Conservation (phyloP, 2,888 invertebrate species). For the Penaeus monodon region DNA sequence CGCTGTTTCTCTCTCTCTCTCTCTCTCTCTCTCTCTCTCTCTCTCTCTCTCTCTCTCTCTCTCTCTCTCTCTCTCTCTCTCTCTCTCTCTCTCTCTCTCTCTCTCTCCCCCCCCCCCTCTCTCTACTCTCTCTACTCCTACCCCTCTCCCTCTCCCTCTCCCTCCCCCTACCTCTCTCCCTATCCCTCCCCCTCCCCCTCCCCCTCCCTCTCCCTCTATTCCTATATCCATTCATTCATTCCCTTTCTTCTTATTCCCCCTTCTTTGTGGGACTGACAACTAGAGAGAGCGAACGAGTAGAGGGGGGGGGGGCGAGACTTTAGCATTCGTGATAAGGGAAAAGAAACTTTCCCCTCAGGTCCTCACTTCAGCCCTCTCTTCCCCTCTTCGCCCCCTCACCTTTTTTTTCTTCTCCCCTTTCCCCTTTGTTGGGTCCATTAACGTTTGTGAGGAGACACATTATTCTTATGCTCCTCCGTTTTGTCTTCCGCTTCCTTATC, state of each 20-base stretch:
- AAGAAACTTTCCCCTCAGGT: too few species aligned
- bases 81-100: background rate
- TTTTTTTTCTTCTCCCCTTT: too few species aligned
- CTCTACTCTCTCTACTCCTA: slow-evolving; percentile 8
- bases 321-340: too few species aligned
- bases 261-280: too few species aligned
- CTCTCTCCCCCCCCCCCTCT: background rate
- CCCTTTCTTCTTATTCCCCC: background rate
- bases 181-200: background rate
- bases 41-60: background rate
- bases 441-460: too few species aligned
- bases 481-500: too few species aligned
- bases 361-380: too few species aligned
- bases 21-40: background rate
- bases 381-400: too few species aligned
- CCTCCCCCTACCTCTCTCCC: background rate
- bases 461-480: too few species aligned
- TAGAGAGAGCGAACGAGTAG: too few species aligned
- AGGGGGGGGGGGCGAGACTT: too few species aligned
- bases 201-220: slow-evolving; percentile 8
- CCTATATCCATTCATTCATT: slow-evolving; percentile 15
- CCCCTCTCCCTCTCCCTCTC: background rate
- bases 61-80: slow-evolving; percentile 1
- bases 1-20: background rate
- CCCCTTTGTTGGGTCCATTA: too few species aligned